These are phyloP conservation scores for Clunio marinus DNA, from an alignment of 2,888 invertebrate genomes.

Conservation along the genomic window DNA sequence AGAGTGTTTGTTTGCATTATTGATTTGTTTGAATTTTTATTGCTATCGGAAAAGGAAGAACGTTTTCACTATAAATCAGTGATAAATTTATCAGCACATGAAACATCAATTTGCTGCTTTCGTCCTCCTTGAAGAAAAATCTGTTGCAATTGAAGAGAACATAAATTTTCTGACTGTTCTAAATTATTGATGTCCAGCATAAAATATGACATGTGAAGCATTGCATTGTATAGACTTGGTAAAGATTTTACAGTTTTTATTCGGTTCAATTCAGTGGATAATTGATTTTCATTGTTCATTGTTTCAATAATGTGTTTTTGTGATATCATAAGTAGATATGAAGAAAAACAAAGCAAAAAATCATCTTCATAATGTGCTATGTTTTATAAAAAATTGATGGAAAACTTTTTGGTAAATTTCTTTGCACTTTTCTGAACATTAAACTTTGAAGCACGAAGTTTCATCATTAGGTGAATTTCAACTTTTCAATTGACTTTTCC, in stretches of 20 bases:
- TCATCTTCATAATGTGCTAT: not conserved
- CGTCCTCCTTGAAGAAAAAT: not conserved
- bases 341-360: not conserved
- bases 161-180: constrained; percentile 25
- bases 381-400: not conserved
- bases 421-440: too few relatives aligned
- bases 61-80: not conserved
- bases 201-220: too few relatives aligned
- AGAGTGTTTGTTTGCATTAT: constrained; percentile 23
- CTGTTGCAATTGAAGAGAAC: constrained; percentile 29
- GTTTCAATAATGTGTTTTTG: constrained; percentile 13
- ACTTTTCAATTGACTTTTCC: too few relatives aligned
- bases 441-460: too few relatives aligned
- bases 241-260: not conserved
- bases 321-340: not conserved
- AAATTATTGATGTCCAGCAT: constrained; percentile 32
- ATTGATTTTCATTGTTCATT: constrained; percentile 35
- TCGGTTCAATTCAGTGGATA: constrained; percentile 25
- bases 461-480: too few relatives aligned
- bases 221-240: not conserved
- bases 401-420: constrained; percentile 10
- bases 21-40: constrained; percentile 13
- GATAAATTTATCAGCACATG: constrained; percentile 28
- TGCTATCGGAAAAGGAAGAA: not conserved
- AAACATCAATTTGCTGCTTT: not conserved